Base-by-base conservation (phyloP, 2,888 invertebrate species). In the Adelphocoris suturalis region DNA sequence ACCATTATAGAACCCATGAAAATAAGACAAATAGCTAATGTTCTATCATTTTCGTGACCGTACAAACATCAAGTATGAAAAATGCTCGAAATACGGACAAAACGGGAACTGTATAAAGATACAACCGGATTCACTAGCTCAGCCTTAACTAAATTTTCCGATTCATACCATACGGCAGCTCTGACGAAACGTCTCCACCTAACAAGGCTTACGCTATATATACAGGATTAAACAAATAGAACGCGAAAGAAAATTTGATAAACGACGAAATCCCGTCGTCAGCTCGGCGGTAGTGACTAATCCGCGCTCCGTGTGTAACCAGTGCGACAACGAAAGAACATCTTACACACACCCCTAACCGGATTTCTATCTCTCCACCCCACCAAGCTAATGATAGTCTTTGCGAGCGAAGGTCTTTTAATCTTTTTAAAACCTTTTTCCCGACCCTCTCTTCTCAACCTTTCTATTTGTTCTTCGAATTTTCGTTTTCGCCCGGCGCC, bases 401-500 rank as follows among this genome's bases (percentile, higher is more conserved):
- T 86, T 86, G 27, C 37, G 19, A 52, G 16, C 47, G 68, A 47
- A 86, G 28, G 86, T 75, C 86, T 75, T 86, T 86, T 86, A 75
- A 86, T 75, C 75, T 75, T 86, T 86, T 86, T 86, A 75, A 86
- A 85, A 86, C 27, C 86, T 23, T 86, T 86, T 75, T 86, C 68
- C 75, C 75, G 12, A n/a, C 23, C 37, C 47, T 16, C 52, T 11
- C 75, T 75, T 75, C 75, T 61, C 75, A 78, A 78, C 78, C 55
- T 88, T 86, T 78, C 78, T 88, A 88, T 88, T 88, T 88, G 88
- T 88, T 88, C 88, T 88, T 88, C 78, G 61, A 88, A 88, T 88
- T 86, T 57, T 37, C 37, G 55, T 55, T 61, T 57, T 68, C 37
- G 48, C 52, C 14, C 76, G 14, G 88, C 48, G 86, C 75, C 68